These are phyloP conservation scores for Spinibarbus caldwelli DNA, from an alignment of 2,797 vertebrate genomes.

Conservation along the genomic window DNA sequence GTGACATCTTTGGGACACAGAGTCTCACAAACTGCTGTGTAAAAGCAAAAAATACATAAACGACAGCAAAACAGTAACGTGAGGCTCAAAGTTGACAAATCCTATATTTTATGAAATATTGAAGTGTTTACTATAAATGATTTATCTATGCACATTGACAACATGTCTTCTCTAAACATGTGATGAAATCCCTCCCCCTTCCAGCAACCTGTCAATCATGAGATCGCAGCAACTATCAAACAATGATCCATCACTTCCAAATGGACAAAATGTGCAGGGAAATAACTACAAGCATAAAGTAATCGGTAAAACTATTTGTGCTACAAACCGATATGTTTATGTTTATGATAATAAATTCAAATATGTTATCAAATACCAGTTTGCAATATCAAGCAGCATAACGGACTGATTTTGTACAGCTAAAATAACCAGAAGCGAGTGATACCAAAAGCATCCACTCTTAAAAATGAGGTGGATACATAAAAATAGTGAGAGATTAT, in stretches of 20 bases:
- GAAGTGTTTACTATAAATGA: not conserved
- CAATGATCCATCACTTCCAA: not conserved
- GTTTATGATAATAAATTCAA: no score
- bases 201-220: not conserved
- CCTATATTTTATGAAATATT: not conserved
- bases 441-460: no score
- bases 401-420: no score
- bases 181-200: not conserved
- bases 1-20: conserved; percentile 17
- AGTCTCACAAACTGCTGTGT: not conserved
- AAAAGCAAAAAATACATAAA: not conserved
- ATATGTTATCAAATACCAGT: no score
- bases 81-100: not conserved
- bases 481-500: no score
- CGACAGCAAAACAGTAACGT: no score
- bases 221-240: not conserved
- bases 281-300: no score
- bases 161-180: not conserved
- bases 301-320: no score
- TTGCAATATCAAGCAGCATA: no score
- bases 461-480: no score
- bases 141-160: not conserved
- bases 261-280: not conserved
- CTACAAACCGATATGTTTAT: no score
- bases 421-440: no score